A percentile compares a stretch with the other conserved stretches of the same genome.
Conservation (phyloP, 2,113 vertebrate genomes). For the Amphiprion percula region DNA sequence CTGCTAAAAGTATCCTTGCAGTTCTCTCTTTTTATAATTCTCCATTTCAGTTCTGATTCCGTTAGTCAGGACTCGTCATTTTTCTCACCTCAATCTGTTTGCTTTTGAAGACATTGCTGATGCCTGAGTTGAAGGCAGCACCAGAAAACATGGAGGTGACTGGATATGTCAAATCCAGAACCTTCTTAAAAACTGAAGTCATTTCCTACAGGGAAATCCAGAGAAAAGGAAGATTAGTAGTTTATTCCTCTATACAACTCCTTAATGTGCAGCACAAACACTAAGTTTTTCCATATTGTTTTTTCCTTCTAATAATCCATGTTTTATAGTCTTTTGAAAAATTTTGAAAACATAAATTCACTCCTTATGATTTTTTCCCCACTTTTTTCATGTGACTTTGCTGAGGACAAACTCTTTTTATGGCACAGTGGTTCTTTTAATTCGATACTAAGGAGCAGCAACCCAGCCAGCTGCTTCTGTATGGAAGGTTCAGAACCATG, state of each 20-base stretch:
- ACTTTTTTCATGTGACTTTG: conserved; percentile 7
- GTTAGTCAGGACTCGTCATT: background rate
- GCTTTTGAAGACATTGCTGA: conserved; percentile 90
- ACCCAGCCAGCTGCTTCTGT: conserved; percentile 19
- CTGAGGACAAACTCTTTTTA: conserved; percentile 1
- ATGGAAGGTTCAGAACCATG: conserved; percentile 24
- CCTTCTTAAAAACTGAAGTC: conserved; percentile 90
- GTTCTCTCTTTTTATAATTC: no score
- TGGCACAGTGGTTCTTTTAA: conserved; percentile 26
- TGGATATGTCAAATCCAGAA: conserved; percentile 94
- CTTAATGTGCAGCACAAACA: no score
- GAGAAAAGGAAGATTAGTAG: background rate
- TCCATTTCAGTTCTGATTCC: background rate
- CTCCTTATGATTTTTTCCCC: background rate
- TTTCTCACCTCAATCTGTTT: conserved; percentile 93
- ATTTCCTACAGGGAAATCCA: conserved; percentile 84
- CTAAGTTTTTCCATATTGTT: background rate
- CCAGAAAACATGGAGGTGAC: conserved; percentile 97
- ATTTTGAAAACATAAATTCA: background rate
- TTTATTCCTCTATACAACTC: background rate
- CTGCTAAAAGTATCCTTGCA: background rate
- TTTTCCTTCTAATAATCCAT: background rate
- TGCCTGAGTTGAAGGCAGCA: conserved; percentile 91
- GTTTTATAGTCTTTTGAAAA: background rate
- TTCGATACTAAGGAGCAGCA: conserved; percentile 7